Evolutionary conservation across 1,140 invertebrate species (phyloP).

Genomic region (Caligus rogercresseyi): DNA sequence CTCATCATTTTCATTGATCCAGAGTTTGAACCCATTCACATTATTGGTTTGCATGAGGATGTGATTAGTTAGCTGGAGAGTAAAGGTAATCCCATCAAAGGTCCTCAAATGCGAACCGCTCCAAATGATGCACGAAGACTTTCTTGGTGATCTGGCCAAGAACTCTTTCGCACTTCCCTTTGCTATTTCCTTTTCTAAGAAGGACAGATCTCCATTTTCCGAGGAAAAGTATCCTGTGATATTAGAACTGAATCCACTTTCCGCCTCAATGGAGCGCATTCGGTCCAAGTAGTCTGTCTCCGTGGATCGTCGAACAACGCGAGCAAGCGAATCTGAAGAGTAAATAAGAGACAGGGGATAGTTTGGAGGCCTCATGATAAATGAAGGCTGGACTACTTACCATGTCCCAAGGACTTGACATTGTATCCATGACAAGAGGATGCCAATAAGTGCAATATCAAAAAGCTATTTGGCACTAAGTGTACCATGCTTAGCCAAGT

Average conservation of each 20-base stretch:
- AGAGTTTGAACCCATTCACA: neutral
- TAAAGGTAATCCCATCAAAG: neutral
- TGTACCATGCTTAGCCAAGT: no score
- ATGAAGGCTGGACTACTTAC: no score
- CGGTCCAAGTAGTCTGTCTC: no score
- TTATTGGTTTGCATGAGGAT: neutral
- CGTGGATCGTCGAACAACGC: no score
- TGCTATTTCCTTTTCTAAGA: neutral
- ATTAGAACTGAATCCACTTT: neutral
- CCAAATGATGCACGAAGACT: slow-evolving; percentile 6
- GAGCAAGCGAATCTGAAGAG: no score
- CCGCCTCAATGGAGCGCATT: neutral
- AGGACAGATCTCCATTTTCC: neutral
- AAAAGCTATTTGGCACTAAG: no score
- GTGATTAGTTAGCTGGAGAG: neutral
- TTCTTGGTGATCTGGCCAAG: neutral
- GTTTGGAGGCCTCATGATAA: no score
- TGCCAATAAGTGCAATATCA: no score
- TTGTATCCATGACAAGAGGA: no score
- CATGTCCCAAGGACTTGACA: no score
- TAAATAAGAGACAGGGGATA: no score
- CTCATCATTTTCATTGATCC: neutral
- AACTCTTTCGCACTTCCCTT: neutral
- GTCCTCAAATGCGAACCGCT: neutral
- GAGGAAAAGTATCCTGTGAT: neutral